phyloP scores from a whole-genome alignment of 2,113 vertebrate genomes.

The Pomatorhinus ruficollis region DNA sequence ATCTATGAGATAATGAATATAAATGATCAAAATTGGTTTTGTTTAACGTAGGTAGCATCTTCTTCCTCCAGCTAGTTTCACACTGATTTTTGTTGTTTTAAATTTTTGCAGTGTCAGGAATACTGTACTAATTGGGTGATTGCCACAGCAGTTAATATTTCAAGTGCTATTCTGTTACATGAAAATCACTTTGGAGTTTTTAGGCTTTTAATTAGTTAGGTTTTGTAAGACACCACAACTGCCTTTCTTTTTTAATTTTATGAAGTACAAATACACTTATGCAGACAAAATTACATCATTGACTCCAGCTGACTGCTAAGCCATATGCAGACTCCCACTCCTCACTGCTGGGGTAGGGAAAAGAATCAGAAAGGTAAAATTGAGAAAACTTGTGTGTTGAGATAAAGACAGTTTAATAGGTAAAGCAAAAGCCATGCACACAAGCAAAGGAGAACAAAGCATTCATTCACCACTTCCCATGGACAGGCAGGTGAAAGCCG shows the following conservation, averaged over 20 bases:
- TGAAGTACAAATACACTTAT: background rate
- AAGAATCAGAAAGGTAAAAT: background rate
- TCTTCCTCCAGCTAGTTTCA: background rate
- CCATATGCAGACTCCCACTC: fast-evolving
- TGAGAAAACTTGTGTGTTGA: background rate
- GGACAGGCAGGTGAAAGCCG: background rate
- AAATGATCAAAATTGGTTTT: background rate
- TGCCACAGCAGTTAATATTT: background rate
- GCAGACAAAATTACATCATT: background rate
- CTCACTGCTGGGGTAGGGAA: fast-evolving
- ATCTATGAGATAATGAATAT: background rate
- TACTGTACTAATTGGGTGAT: background rate
- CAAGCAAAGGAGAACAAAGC: background rate
- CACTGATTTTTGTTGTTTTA: background rate
- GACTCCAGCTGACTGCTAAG: background rate
- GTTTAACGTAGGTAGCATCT: background rate
- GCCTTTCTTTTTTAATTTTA: background rate
- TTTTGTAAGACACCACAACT: background rate
- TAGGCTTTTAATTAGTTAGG: background rate
- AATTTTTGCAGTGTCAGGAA: background rate
- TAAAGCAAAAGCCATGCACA: background rate
- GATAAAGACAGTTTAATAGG: background rate
- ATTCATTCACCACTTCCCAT: background rate
- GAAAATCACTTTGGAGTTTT: background rate
- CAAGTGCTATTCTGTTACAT: background rate